Percentiles rank a stretch among this genome's conserved stretches.
Evolutionary conservation across 2,113 vertebrate genomes (phyloP).

Genomic region (Trematocara unimaculatum): DNA sequence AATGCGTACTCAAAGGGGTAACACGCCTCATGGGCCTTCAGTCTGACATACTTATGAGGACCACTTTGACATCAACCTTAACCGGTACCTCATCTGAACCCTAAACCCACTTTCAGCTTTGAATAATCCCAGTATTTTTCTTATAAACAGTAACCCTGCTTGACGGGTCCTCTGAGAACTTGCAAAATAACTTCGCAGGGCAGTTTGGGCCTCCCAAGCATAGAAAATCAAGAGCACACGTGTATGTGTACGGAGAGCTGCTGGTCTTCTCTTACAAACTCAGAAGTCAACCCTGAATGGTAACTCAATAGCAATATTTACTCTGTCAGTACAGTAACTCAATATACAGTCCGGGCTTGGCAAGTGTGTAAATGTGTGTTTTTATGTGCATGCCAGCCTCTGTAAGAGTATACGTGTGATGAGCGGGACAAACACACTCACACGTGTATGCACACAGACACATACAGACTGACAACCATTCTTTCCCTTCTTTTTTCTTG

Average conservation of each 20-base stretch:
- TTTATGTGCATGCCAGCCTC: slow-evolving; percentile 1
- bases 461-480: not conserved
- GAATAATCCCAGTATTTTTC: not conserved
- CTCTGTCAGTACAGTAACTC: slow-evolving; percentile 56
- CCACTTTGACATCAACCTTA: not conserved
- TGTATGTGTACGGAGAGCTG: not conserved
- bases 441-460: not conserved
- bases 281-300: slow-evolving; percentile 3
- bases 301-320: slow-evolving; percentile 51
- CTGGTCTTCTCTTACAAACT: not conserved
- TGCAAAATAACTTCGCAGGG: not conserved
- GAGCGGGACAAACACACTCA: not conserved
- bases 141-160: not conserved
- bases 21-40: not conserved
- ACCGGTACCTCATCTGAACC: not conserved
- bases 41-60: not conserved
- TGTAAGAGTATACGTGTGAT: not conserved
- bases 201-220: not conserved
- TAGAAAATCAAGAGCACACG: not conserved
- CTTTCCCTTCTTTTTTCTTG: not conserved
- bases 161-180: not conserved
- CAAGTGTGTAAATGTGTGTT: not conserved
- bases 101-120: not conserved
- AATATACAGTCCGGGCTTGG: slow-evolving; percentile 32
- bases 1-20: not conserved